Conservation (phyloP, 2,888 invertebrate genomes). For the Macrophya alboannulata region DNA sequence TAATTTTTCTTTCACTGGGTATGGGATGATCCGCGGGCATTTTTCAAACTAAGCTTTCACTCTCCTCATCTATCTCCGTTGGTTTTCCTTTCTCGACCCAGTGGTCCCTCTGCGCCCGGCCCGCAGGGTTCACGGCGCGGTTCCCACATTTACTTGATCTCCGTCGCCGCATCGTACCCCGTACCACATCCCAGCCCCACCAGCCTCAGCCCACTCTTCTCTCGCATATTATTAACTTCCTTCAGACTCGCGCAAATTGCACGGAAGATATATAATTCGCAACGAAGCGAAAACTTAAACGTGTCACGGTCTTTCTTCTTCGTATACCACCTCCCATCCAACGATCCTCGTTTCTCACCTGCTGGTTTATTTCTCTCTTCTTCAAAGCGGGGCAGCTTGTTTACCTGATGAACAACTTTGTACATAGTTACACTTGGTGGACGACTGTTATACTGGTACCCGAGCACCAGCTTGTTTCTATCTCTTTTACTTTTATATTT, state of each 20-base stretch:
- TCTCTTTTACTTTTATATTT: not conserved
- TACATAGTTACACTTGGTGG: not conserved
- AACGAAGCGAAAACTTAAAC: constrained; percentile 56
- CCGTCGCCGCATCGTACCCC: constrained; percentile 65
- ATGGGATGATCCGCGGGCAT: constrained; percentile 73
- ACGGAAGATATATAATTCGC: constrained; percentile 70
- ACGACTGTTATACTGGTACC: not conserved
- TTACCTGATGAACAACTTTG: not conserved
- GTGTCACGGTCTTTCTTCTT: not conserved
- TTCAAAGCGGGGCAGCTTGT: not conserved
- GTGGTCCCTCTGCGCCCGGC: constrained; percentile 41
- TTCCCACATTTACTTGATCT: constrained; percentile 62
- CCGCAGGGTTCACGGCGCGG: constrained; percentile 42
- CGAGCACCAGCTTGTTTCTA: not conserved
- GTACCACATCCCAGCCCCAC: constrained; percentile 56
- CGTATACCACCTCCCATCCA: not conserved
- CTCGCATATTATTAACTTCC: constrained; percentile 50
- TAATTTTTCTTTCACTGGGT: constrained; percentile 70
- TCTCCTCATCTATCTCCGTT: constrained; percentile 60
- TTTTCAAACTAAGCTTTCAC: constrained; percentile 74
- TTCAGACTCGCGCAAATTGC: constrained; percentile 70
- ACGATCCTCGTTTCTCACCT: constrained; percentile 1
- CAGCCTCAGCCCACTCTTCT: not conserved
- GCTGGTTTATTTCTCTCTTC: constrained; percentile 4
- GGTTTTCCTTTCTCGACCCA: constrained; percentile 58